A percentile compares a stretch with the other conserved stretches of the same genome.
Conservation (phyloP, 2,888 invertebrate genomes). For the Cyaniris semiargus region DNA sequence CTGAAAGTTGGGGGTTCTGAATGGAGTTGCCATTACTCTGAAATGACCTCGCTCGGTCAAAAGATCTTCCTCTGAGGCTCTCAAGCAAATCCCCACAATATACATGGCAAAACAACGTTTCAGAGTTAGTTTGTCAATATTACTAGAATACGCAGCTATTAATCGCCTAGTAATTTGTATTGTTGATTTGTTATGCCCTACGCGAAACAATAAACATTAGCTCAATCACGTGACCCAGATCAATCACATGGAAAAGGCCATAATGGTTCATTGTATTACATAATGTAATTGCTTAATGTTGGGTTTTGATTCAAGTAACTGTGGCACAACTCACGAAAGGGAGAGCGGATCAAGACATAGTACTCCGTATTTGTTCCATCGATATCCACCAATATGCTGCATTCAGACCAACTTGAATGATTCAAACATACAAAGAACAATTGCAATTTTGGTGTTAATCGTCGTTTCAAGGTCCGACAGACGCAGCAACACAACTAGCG, state of each 20-base stretch:
- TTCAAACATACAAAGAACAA: no score
- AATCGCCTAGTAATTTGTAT: neutral
- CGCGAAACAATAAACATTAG: slow-evolving; percentile 8
- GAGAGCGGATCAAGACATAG: no score
- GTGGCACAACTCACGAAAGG: neutral
- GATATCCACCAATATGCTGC: no score
- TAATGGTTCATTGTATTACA: neutral
- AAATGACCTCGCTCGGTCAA: no score
- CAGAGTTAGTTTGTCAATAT: neutral
- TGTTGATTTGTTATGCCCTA: slow-evolving; percentile 11
- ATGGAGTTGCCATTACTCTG: no score
- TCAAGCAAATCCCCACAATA: neutral
- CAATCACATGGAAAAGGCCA: slow-evolving; percentile 19
- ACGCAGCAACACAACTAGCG: no score
- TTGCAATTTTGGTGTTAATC: no score
- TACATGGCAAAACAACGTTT: neutral
- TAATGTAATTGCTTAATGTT: neutral
- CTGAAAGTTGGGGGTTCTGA: no score
- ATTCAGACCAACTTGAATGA: no score
- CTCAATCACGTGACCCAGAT: slow-evolving; percentile 16
- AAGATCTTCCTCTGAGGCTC: no score
- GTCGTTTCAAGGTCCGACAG: no score
- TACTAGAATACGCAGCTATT: neutral
- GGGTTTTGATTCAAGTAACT: neutral
- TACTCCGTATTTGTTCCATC: neutral